A percentile compares a stretch with the other conserved stretches of the same genome.
phyloP scores from a whole-genome alignment of 2,797 vertebrate species.

The Peromyscus melanophrys region DNA sequence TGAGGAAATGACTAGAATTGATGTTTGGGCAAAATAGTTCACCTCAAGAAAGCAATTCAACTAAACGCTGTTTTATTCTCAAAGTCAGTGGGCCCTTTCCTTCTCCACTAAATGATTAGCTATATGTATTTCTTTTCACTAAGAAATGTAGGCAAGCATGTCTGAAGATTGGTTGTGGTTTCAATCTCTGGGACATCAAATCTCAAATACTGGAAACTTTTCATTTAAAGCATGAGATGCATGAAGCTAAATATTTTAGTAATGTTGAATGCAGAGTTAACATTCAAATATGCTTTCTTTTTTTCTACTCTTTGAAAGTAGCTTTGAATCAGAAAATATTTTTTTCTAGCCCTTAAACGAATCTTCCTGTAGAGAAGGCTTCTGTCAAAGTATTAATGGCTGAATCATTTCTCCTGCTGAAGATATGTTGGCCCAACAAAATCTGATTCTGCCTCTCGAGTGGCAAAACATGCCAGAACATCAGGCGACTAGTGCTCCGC shows the following conservation, averaged over 20 bases:
- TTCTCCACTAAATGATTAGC: not conserved
- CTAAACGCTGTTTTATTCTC: not conserved
- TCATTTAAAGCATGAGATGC: not conserved
- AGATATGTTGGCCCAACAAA: conserved; percentile 53
- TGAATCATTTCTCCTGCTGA: conserved; percentile 61
- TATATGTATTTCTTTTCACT: not conserved
- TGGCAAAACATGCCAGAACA: conserved; percentile 38
- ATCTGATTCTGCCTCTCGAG: conserved; percentile 20
- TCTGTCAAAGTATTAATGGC: conserved; percentile 56
- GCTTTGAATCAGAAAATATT: conserved; percentile 36
- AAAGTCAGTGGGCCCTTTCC: not conserved
- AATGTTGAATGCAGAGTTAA: conserved; percentile 1
- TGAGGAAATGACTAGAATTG: not conserved
- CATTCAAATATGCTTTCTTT: not conserved
- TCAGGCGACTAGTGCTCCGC: not conserved
- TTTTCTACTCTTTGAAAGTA: conserved; percentile 18
- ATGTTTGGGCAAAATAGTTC: not conserved
- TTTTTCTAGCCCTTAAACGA: conserved; percentile 49
- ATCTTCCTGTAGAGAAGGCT: not conserved
- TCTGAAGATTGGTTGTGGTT: not conserved
- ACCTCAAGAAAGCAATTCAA: not conserved
- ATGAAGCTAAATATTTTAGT: not conserved
- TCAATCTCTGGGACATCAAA: not conserved
- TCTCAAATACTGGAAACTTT: not conserved
- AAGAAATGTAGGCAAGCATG: not conserved